These are phyloP conservation scores for Cuniculus paca DNA, from an alignment of 2,797 vertebrate species.

Conservation along the genomic window DNA sequence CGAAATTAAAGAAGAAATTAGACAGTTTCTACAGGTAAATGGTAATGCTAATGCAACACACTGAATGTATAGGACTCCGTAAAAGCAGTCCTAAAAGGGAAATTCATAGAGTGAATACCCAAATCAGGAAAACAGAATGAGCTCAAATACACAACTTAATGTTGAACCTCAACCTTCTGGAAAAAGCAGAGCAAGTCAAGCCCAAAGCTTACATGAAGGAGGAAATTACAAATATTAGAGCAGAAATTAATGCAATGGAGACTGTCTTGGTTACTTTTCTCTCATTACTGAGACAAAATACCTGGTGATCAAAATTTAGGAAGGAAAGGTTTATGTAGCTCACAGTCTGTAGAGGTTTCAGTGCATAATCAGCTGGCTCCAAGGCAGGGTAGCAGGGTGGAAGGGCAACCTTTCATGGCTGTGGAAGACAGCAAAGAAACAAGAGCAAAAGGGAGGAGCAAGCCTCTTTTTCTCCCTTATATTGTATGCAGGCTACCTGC, in stretches of 20 bases:
- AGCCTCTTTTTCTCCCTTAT: not conserved
- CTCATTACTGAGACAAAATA: not conserved
- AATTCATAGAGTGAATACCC: not conserved
- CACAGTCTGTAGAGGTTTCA: not conserved
- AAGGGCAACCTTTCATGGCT: too few species aligned
- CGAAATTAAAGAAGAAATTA: not conserved
- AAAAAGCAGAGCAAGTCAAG: not conserved
- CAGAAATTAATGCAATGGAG: not conserved
- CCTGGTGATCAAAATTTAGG: not conserved
- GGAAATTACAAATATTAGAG: not conserved
- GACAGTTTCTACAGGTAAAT: not conserved
- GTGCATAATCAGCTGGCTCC: not conserved
- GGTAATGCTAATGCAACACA: not conserved
- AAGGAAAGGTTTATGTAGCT: not conserved
- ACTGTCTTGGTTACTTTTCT: not conserved
- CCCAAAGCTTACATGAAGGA: not conserved
- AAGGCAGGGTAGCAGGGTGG: not conserved
- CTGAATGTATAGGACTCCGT: not conserved
- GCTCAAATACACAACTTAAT: not conserved
- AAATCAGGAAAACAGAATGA: not conserved
- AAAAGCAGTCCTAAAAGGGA: not conserved
- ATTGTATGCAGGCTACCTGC: not conserved
- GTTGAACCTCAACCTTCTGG: not conserved
- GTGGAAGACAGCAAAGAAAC: too few species aligned
- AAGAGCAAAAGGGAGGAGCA: not conserved